A percentile compares a stretch with the other conserved stretches of the same genome.
Conservation (phyloP, 2,113 vertebrate species). For the Montifringilla adamsi region DNA sequence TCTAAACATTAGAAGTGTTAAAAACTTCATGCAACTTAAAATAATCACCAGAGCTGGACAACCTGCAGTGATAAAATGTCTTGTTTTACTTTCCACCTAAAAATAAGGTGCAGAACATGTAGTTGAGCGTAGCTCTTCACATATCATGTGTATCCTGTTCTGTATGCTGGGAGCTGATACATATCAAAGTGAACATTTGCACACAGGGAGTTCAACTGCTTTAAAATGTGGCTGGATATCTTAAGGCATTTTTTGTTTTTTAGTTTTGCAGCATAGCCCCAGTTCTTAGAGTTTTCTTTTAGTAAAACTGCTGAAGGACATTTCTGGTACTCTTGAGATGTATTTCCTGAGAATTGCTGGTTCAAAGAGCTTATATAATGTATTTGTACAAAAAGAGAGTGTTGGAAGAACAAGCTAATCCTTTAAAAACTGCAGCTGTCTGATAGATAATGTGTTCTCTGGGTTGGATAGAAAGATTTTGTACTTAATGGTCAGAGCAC, state of each 20-base stretch:
- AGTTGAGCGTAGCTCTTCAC: not conserved
- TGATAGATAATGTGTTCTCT: not conserved
- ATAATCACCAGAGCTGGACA: not conserved
- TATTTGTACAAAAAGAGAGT: not conserved
- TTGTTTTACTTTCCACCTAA: not conserved
- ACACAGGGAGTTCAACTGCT: not conserved
- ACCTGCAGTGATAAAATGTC: not conserved
- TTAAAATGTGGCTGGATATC: not conserved
- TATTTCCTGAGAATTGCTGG: not conserved
- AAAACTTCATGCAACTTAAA: not conserved
- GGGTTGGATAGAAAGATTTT: not conserved
- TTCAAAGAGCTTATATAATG: not conserved
- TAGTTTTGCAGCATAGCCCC: not conserved
- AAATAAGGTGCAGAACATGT: not conserved
- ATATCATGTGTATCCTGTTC: not conserved
- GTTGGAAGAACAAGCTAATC: not conserved
- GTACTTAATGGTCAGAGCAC: not conserved
- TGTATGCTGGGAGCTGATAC: not conserved
- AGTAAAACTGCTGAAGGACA: not conserved
- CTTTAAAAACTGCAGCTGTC: not conserved
- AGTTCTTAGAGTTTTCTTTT: not conserved
- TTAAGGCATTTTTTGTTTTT: not conserved
- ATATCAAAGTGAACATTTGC: not conserved
- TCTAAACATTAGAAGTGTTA: not conserved
- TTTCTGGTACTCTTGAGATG: not conserved